A percentile compares a stretch with the other conserved stretches of the same genome.
Conservation (phyloP, 2,888 invertebrate species). For the Drosophila nigricruria region DNA sequence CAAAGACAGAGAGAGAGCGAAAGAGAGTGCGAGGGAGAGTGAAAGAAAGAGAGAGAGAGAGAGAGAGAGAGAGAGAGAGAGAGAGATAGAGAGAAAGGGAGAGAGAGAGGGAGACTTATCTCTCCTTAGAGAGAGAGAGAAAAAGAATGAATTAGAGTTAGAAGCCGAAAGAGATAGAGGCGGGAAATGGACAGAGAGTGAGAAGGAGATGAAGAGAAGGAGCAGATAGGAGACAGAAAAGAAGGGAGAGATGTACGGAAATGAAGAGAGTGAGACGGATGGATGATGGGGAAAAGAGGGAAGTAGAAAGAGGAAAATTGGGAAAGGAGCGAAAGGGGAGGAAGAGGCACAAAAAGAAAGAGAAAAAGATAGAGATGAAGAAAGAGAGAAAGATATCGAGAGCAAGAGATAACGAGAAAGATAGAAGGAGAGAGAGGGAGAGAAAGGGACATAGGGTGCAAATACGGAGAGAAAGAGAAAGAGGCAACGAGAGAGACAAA, state of each 20-base stretch:
- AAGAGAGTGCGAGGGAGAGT: background rate
- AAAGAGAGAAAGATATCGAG: background rate
- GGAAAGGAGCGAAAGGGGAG: background rate
- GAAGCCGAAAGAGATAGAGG: background rate
- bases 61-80: background rate
- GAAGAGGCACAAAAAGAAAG: background rate
- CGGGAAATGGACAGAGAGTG: no score
- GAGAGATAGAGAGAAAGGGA: accelerated
- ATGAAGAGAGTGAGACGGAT: no score
- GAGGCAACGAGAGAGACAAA: background rate
- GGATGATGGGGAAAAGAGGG: no score
- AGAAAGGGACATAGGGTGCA: background rate
- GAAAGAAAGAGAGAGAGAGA: no score
- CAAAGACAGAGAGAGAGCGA: background rate
- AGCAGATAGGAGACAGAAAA: background rate
- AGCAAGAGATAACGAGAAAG: background rate
- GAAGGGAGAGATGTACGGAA: no score
- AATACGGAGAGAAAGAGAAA: background rate
- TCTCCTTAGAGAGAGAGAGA: background rate
- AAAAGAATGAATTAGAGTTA: no score
- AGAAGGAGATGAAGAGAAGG: background rate
- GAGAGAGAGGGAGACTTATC: background rate
- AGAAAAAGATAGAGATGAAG: background rate
- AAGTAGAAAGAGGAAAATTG: no score
- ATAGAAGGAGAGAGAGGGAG: background rate